A percentile compares a stretch with the other conserved stretches of the same genome.
Evolutionary conservation across 2,113 vertebrate species (phyloP).

Genomic region (Elgaria multicarinata): DNA sequence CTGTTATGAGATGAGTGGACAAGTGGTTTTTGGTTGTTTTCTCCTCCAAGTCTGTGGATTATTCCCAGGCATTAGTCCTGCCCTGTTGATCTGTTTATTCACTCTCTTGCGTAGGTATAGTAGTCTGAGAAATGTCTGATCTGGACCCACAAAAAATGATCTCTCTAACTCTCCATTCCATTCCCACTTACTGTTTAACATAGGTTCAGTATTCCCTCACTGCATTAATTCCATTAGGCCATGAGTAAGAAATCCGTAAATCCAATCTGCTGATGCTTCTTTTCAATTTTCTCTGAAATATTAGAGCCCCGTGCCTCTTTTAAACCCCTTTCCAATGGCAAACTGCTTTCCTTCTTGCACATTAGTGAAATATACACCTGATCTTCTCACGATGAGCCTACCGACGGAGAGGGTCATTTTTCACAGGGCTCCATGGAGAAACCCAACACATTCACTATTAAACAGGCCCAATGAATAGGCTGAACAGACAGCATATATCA

Average conservation of each 20-base stretch:
- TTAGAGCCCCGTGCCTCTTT: neutral
- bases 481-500: neutral
- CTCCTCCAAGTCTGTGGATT: no score
- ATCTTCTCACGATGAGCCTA: neutral
- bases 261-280: neutral
- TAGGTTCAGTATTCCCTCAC: no score
- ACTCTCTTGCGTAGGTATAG: no score
- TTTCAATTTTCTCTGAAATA: neutral
- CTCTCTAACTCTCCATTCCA: neutral
- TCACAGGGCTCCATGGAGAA: slow-evolving; percentile 8
- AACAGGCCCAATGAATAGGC: neutral
- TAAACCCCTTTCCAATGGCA: neutral
- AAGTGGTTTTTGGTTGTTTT: no score
- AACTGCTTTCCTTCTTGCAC: neutral
- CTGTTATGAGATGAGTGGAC: no score
- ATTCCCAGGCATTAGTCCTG: no score
- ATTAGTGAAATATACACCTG: neutral
- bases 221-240: no score
- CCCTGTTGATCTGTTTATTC: no score
- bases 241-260: neutral
- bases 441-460: neutral
- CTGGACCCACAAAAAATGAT: neutral
- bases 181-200: neutral
- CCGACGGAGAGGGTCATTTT: neutral
- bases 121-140: no score